These are phyloP conservation scores for Rhinatrema bivittatum DNA, from an alignment of 2,797 vertebrate genomes.

Conservation along the genomic window DNA sequence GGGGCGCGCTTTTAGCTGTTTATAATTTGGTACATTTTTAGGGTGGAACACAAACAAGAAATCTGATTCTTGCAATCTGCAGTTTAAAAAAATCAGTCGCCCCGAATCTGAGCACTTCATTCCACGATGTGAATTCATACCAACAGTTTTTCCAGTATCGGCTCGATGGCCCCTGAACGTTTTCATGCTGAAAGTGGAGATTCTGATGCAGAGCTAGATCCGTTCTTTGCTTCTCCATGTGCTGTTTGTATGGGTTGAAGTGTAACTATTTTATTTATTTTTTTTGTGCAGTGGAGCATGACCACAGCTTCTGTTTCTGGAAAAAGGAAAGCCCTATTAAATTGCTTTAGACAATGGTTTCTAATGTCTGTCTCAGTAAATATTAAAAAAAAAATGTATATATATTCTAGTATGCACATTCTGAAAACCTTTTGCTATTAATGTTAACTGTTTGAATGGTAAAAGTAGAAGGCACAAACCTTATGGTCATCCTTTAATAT, in stretches of 20 bases:
- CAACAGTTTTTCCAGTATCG: too few relatives aligned
- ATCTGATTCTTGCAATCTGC: too few relatives aligned
- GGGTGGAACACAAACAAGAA: slow-evolving; percentile 28
- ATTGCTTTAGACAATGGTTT: slow-evolving; percentile 57
- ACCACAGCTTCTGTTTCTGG: slow-evolving; percentile 27
- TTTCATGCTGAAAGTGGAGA: neutral
- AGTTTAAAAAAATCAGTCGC: too few relatives aligned
- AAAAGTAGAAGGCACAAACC: too few relatives aligned
- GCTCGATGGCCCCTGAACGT: neutral
- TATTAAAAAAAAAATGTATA: too few relatives aligned
- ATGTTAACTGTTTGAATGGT: too few relatives aligned
- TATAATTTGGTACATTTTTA: slow-evolving; percentile 21
- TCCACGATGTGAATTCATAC: too few relatives aligned
- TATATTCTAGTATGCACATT: too few relatives aligned
- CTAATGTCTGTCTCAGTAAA: slow-evolving; percentile 38
- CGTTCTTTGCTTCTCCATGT: slow-evolving; percentile 15
- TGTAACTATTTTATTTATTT: slow-evolving; percentile 26
- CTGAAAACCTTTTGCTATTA: too few relatives aligned
- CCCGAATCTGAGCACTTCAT: too few relatives aligned
- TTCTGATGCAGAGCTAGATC: too few relatives aligned
- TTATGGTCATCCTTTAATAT: too few relatives aligned
- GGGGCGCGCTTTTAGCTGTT: slow-evolving; percentile 28
- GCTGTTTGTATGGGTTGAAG: slow-evolving; percentile 37
- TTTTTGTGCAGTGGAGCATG: slow-evolving; percentile 38
- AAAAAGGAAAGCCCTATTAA: slow-evolving; percentile 46